These are phyloP conservation scores for Chydorus sphaericus DNA, from an alignment of 2,888 invertebrate species.

Conservation along the genomic window DNA sequence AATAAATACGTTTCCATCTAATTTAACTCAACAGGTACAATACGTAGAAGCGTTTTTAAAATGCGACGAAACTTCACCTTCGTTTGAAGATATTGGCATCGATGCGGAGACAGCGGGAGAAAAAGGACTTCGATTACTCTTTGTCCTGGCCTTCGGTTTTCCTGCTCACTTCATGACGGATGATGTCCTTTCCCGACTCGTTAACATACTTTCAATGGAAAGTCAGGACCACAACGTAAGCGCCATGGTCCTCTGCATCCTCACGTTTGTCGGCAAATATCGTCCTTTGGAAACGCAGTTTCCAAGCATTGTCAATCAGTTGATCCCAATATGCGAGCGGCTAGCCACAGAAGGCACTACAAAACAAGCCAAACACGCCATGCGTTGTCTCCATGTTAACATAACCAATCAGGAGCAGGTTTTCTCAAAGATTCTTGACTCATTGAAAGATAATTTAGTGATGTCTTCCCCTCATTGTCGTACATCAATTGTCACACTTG, in stretches of 20 bases:
- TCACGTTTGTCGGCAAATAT: constrained; percentile 76
- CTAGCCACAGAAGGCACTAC: constrained; percentile 79
- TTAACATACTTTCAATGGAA: constrained; percentile 61
- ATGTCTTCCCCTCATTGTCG: constrained; percentile 68
- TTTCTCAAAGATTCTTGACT: constrained; percentile 46
- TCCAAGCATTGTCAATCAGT: constrained; percentile 53
- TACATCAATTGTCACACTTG: constrained; percentile 84
- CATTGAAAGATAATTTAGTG: constrained; percentile 56
- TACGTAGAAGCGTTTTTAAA: constrained; percentile 57
- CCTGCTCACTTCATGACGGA: constrained; percentile 82
- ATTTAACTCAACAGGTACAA: constrained; percentile 31
- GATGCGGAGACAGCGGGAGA: constrained; percentile 69
- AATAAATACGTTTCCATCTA: no score
- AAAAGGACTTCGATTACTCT: constrained; percentile 72
- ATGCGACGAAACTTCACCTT: constrained; percentile 32
- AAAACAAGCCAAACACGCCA: constrained; percentile 92
- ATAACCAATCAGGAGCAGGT: constrained; percentile 54
- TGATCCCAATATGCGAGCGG: constrained; percentile 74
- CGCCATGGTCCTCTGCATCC: constrained; percentile 63
- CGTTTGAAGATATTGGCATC: constrained; percentile 47
- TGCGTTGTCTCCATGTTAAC: constrained; percentile 79
- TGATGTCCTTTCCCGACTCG: constrained; percentile 60
- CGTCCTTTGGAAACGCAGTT: constrained; percentile 63
- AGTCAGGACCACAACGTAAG: constrained; percentile 66
- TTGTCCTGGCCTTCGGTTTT: constrained; percentile 79